A percentile compares a stretch with the other conserved stretches of the same genome.
These are phyloP conservation scores for Acrocephalus scirpaceus DNA, from an alignment of 2,797 vertebrate species.

Conservation along the genomic window DNA sequence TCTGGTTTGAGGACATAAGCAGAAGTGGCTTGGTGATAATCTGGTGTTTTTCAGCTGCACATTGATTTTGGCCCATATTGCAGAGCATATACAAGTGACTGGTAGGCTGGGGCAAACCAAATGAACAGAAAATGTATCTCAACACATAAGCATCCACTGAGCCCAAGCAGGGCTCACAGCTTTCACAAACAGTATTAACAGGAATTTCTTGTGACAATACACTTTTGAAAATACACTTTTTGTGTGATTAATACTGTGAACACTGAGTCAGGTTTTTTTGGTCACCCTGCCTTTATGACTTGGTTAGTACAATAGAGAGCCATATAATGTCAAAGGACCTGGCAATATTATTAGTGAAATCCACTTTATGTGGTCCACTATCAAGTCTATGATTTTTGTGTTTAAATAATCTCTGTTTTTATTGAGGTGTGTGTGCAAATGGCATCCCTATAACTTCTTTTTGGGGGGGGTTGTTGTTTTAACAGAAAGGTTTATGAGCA, in stretches of 20 bases:
- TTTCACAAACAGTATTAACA: background rate
- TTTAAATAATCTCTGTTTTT: background rate
- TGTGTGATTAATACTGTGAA: background rate
- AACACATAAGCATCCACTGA: background rate
- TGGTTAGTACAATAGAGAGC: background rate
- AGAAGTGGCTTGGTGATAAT: background rate
- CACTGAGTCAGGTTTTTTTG: background rate
- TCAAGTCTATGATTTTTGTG: background rate
- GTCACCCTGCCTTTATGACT: background rate
- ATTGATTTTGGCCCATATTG: background rate
- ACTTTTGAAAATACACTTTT: background rate
- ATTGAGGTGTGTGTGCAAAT: background rate
- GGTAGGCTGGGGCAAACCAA: background rate
- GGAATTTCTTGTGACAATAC: background rate
- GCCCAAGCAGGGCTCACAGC: background rate
- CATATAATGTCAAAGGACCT: background rate
- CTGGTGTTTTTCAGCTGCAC: background rate
- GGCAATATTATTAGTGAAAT: background rate
- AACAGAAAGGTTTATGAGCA: background rate
- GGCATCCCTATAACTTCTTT: background rate
- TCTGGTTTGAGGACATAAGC: background rate
- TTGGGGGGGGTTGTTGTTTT: background rate
- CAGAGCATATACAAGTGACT: background rate
- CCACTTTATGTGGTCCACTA: background rate
- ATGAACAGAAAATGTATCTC: background rate